Percentiles rank a stretch among this genome's conserved stretches.
Evolutionary conservation across 2,113 vertebrate species (phyloP).

Genomic region (Nerophis lumbriciformis): DNA sequence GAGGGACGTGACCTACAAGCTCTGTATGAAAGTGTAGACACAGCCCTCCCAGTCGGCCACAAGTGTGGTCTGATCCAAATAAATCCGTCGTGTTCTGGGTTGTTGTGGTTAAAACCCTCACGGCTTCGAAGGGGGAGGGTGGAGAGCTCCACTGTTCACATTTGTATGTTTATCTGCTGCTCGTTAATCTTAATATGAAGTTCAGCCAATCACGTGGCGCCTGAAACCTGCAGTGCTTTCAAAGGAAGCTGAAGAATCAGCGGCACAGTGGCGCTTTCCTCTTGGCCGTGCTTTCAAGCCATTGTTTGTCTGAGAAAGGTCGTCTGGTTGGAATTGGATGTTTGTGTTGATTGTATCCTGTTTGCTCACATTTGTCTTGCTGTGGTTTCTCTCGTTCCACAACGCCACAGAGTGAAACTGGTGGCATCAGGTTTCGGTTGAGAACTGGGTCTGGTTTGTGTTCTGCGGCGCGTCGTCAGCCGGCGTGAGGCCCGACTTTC

Average conservation of each 20-base stretch:
- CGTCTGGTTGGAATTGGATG: slow-evolving; percentile 47
- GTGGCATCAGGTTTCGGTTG: not conserved
- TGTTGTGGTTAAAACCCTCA: not conserved
- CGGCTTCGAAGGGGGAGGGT: not conserved
- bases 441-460: slow-evolving; percentile 15
- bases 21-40: slow-evolving; percentile 41
- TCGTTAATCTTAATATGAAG: slow-evolving; percentile 11
- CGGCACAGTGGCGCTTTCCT: slow-evolving; percentile 55
- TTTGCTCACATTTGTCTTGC: slow-evolving; percentile 25
- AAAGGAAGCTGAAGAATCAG: slow-evolving; percentile 38
- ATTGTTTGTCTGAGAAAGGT: slow-evolving; percentile 32
- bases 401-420: slow-evolving; percentile 9
- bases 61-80: slow-evolving; percentile 9
- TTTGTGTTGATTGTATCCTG: slow-evolving; percentile 49
- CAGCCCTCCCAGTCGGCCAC: slow-evolving; percentile 40
- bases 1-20: slow-evolving; percentile 44
- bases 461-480: slow-evolving; percentile 17
- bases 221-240: not conserved
- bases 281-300: slow-evolving; percentile 44
- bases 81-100: not conserved
- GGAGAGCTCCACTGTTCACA: not conserved
- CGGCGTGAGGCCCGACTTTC: slow-evolving; percentile 20
- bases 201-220: slow-evolving; percentile 11
- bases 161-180: not conserved
- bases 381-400: not conserved